A percentile compares a stretch with the other conserved stretches of the same genome.
Evolutionary conservation across 1,140 invertebrate genomes (phyloP).

Genomic region (Polypedilum vanderplanki): DNA sequence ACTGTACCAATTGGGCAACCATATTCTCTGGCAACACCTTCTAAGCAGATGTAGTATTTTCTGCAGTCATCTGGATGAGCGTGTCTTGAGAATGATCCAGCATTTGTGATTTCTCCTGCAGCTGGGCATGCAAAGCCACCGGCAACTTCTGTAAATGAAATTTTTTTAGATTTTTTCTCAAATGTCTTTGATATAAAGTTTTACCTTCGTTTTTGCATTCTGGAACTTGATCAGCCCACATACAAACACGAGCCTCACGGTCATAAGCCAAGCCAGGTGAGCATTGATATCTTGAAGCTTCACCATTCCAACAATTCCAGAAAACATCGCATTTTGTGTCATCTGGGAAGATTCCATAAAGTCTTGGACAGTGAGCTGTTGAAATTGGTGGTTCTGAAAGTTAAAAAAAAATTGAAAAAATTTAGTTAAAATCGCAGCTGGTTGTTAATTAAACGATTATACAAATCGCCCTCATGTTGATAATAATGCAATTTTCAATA

Average conservation of each 20-base stretch:
- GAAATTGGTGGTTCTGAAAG: conserved; percentile 80
- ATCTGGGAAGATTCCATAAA: conserved; percentile 90
- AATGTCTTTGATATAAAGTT: too few species aligned
- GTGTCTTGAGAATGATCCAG: conserved; percentile 87
- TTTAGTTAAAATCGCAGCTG: not conserved
- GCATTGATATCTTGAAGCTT: conserved; percentile 87
- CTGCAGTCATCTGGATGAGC: conserved; percentile 91
- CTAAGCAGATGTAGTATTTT: conserved; percentile 90
- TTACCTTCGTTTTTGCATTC: conserved; percentile 82
- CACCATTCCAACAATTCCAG: conserved; percentile 95
- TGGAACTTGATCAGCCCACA: conserved; percentile 90
- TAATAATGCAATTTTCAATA: not conserved
- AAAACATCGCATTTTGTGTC: conserved; percentile 83
- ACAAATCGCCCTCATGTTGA: not conserved
- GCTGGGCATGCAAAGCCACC: conserved; percentile 83
- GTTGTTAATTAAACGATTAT: not conserved
- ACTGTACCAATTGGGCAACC: conserved; percentile 92
- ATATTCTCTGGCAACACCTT: conserved; percentile 83
- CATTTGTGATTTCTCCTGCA: conserved; percentile 66
- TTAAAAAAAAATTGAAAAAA: conserved; percentile 30
- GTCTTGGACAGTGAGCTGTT: conserved; percentile 73
- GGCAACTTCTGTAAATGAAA: conserved; percentile 64
- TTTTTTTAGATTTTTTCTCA: not conserved
- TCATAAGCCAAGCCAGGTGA: conserved; percentile 90
- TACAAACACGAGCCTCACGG: conserved; percentile 82